These are phyloP conservation scores for Thymelicus acteon DNA, from an alignment of 2,888 invertebrate genomes.

Conservation along the genomic window DNA sequence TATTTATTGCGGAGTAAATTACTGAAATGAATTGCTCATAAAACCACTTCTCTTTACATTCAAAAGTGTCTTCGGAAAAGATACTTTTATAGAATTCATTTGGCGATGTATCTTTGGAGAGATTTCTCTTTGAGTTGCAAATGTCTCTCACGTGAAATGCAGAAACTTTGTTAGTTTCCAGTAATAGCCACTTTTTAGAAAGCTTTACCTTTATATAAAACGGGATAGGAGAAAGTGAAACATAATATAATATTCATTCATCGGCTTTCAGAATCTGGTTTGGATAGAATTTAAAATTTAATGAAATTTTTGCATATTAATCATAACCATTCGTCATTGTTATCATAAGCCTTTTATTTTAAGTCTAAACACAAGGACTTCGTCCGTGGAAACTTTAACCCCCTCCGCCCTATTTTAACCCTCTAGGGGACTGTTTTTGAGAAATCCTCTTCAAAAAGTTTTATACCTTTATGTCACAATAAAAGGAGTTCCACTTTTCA, in stretches of 20 bases:
- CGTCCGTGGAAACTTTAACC: no score
- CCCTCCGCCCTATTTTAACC: no score
- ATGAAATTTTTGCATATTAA: not conserved
- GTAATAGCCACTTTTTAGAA: conserved; percentile 33
- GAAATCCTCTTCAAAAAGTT: no score
- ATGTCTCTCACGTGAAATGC: conserved; percentile 40
- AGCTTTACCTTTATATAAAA: conserved; percentile 2
- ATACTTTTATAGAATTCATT: conserved; percentile 45
- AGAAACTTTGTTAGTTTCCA: conserved; percentile 33
- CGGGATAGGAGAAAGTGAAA: not conserved
- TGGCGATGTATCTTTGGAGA: conserved; percentile 44
- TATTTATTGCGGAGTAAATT: not conserved
- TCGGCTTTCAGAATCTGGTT: not conserved
- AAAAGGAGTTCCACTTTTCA: no score
- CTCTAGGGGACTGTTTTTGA: no score
- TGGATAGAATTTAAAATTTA: conserved; percentile 20
- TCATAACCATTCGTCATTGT: no score
- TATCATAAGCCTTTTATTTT: no score
- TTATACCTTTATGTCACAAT: no score
- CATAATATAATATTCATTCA: not conserved
- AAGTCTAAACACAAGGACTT: no score
- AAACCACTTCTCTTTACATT: not conserved
- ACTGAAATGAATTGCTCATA: not conserved
- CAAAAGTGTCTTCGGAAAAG: conserved; percentile 22
- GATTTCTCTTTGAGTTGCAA: conserved; percentile 46